Evolutionary conservation across 2,797 vertebrate genomes (phyloP).

Genomic region (Otolemur crassicaudatus): DNA sequence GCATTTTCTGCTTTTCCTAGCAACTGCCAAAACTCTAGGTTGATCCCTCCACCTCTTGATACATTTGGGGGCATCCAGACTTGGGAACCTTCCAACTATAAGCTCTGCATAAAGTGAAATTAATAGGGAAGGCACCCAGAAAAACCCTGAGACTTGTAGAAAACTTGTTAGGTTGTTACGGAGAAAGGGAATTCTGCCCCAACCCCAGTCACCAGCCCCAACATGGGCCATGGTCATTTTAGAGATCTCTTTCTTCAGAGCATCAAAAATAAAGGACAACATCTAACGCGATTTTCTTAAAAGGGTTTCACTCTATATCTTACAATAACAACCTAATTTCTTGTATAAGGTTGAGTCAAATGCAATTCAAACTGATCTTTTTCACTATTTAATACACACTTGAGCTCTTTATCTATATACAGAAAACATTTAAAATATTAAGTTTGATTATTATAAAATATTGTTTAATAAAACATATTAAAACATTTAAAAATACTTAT

Average conservation of each 20-base stretch:
- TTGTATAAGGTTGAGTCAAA: not conserved
- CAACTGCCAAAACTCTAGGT: not conserved
- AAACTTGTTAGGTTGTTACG: not conserved
- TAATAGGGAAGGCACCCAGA: accelerated
- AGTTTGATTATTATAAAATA: no score
- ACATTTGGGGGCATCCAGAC: accelerated
- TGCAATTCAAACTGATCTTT: not conserved
- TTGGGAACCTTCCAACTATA: accelerated
- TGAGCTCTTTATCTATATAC: not conserved
- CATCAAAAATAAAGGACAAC: not conserved
- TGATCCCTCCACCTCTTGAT: not conserved
- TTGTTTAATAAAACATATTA: no score
- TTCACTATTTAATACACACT: not conserved
- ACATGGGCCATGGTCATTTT: not conserved
- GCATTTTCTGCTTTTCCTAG: not conserved
- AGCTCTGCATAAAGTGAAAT: not conserved
- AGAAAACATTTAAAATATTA: not conserved
- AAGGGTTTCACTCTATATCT: not conserved
- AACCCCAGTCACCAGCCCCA: not conserved
- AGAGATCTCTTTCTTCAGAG: not conserved
- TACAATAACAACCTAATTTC: not conserved
- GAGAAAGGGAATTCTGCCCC: not conserved
- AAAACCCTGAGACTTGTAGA: no score
- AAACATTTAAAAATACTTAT: not conserved
- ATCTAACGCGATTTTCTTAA: not conserved